These are phyloP conservation scores for Ctena decussata DNA, from an alignment of 2,888 invertebrate species.

Conservation along the genomic window DNA sequence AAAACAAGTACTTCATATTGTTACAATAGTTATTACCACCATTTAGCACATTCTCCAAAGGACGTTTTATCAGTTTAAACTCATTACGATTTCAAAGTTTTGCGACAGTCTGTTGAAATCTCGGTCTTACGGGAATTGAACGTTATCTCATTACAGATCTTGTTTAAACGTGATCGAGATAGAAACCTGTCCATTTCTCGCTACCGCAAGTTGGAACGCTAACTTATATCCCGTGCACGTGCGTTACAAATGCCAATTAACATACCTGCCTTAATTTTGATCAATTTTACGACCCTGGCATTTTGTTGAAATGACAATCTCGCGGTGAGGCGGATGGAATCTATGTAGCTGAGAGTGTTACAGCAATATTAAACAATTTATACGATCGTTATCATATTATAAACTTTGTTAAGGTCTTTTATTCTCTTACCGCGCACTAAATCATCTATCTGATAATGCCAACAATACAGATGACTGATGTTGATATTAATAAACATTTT, in stretches of 20 bases:
- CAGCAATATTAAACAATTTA: neutral
- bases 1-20: neutral
- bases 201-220: neutral
- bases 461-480: too few species aligned
- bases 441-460: too few species aligned
- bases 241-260: neutral
- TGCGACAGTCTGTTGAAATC: neutral
- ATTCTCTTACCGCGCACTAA: too few species aligned
- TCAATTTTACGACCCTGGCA: neutral
- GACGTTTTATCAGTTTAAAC: neutral
- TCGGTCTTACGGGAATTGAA: neutral
- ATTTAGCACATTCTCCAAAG: neutral
- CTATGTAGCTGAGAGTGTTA: neutral
- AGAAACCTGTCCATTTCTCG: slow-evolving; percentile 5
- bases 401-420: too few species aligned
- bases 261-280: neutral
- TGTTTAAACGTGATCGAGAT: neutral
- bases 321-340: neutral
- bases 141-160: slow-evolving; percentile 1
- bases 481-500: too few species aligned
- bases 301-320: neutral
- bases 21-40: neutral
- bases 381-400: neutral
- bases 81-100: neutral
- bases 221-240: neutral